Percentiles rank a stretch among this genome's conserved stretches.
phyloP scores from a whole-genome alignment of 2,888 invertebrate species.

The Punctoribates punctum region DNA sequence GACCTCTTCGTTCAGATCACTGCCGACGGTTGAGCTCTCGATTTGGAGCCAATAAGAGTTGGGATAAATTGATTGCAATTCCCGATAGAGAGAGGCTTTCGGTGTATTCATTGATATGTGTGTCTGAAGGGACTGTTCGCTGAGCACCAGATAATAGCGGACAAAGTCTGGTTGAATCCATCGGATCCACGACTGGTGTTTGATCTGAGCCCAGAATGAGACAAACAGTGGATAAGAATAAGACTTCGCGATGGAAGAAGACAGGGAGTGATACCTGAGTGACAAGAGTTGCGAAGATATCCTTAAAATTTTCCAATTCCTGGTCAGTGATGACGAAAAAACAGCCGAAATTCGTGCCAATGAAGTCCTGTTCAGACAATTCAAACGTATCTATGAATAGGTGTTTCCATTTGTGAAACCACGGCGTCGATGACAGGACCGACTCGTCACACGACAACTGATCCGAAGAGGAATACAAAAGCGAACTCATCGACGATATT shows the following conservation, averaged over 20 bases:
- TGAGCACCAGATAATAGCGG: conserved; percentile 57
- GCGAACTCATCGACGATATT: conserved; percentile 19
- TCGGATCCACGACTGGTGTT: conserved; percentile 48
- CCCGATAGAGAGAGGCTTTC: neutral
- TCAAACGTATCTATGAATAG: conserved; percentile 68
- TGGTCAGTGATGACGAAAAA: conserved; percentile 58
- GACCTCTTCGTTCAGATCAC: neutral
- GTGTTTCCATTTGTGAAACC: conserved; percentile 95
- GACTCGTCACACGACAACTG: neutral
- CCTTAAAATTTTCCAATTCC: conserved; percentile 52
- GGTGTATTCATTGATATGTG: neutral
- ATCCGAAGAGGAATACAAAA: neutral
- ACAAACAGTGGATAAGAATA: neutral
- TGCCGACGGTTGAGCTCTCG: neutral
- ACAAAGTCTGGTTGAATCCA: conserved; percentile 58
- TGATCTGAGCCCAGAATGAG: conserved; percentile 19
- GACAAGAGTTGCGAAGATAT: conserved; percentile 36
- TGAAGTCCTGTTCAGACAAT: conserved; percentile 90
- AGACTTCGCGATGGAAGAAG: neutral
- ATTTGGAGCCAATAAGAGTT: conserved; percentile 44
- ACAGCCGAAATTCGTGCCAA: conserved; percentile 81
- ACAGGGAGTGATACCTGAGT: conserved; percentile 20
- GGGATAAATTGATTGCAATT: conserved; percentile 15
- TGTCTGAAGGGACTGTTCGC: conserved; percentile 51
- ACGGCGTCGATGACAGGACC: conserved; percentile 65